Conservation (phyloP, 2,888 invertebrate species). For the Aphidius colemani region DNA sequence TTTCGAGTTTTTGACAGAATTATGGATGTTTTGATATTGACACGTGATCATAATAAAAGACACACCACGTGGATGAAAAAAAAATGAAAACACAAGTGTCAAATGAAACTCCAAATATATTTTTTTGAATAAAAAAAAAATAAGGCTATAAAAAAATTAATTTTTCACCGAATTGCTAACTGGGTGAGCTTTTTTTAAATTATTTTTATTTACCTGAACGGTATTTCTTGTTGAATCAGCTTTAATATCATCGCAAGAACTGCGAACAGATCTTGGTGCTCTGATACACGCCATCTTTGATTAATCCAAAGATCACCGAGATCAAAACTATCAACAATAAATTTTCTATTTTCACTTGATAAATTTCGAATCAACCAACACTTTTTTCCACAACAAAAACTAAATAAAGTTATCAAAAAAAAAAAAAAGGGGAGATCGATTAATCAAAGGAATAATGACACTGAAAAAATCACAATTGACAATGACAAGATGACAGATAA, state of each 20-base stretch:
- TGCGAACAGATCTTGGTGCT: conserved; percentile 72
- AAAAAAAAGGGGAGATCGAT: conserved; percentile 21
- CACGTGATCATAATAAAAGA: background rate
- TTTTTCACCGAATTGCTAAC: no score
- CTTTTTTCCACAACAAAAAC: conserved; percentile 2
- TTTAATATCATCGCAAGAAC: conserved; percentile 77
- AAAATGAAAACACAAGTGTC: no score
- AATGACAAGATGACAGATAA: no score
- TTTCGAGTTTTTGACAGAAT: background rate
- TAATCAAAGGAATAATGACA: background rate
- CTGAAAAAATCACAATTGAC: no score
- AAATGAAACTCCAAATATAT: no score
- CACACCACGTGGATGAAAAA: conserved; percentile 7
- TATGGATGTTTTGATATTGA: conserved; percentile 1
- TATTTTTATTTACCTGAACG: conserved; percentile 46
- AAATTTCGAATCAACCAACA: conserved; percentile 15
- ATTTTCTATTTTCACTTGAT: conserved; percentile 3
- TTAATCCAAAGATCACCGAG: background rate
- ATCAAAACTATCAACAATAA: background rate
- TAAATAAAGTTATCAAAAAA: conserved; percentile 2
- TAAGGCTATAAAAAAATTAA: no score
- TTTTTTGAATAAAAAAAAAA: no score
- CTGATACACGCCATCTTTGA: conserved; percentile 67
- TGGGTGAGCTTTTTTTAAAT: no score
- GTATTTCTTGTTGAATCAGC: conserved; percentile 53